Evolutionary conservation across 2,888 invertebrate genomes (phyloP), one percentile per base, ranked within the genome.

Genomic region (Achlya flavicornis): DNA sequence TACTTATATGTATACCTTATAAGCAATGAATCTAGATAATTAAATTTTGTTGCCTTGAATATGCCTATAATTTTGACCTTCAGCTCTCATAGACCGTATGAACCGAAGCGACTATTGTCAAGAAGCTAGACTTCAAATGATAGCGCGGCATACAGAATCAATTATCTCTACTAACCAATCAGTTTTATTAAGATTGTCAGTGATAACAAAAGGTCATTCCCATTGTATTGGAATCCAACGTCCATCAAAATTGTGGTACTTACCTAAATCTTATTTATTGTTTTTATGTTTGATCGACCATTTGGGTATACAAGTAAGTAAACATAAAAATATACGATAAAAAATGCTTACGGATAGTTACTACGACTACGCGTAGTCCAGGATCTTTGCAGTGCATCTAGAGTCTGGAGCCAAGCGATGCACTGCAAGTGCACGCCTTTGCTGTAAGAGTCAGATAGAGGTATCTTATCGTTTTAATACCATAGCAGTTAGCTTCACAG

Each of bases 31-130:
- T 53, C 19, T n/a, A 1, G 8, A 53, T 19, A 19, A 16, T 67
- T 69, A 72, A 66, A 73, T 77, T 80, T 76, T 66, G 71, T 62
- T 67, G 64, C 73, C 69, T 69, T 68, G 73, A 64, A 41, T 41
- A 26, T 26, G 2, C 26, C 26, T 41, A 41, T 7, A 41, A 41
- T 41, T 66, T 72, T 81, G 79, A 81, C 84, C 84, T 85, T 86
- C 81, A 82, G 82, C 79, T 84, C 68, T 66, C 67, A 64, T 64
- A 65, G 68, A 73, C 64, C 63, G 67, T 69, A 74, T 75, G 77
- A 79, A 77, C 74, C 68, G 72, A 73, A 71, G 70, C 59, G 66
- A 70, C 61, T 70, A 67, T 78, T 73, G 74, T 68, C 62, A 10
- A 63, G 72, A 71, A 75, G 75, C 68, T 66, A 32, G 61, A 35